Evolutionary conservation across 2,888 invertebrate species (phyloP).

Genomic region (Ophonus ardosiacus): DNA sequence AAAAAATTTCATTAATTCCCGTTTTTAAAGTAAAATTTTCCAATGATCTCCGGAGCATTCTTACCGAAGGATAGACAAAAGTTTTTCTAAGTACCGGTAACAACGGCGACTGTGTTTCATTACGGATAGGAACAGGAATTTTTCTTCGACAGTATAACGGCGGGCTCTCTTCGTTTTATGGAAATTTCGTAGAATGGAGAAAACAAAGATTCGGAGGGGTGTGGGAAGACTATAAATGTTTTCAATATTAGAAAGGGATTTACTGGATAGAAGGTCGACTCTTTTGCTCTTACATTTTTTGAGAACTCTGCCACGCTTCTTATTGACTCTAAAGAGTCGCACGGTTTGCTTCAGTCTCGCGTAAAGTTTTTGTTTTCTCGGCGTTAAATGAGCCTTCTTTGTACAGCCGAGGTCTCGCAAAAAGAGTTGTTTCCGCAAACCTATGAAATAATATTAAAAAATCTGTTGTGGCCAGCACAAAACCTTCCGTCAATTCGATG

Average conservation of each 20-base stretch:
- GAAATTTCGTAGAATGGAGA: background rate
- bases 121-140: background rate
- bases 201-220: background rate
- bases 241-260: background rate
- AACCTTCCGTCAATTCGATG: too few species aligned
- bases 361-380: background rate
- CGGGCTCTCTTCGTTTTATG: background rate
- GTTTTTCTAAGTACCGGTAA: constrained; percentile 1
- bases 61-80: background rate
- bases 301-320: background rate
- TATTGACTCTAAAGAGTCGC: background rate
- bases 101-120: too few species aligned
- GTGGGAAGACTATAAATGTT: constrained; percentile 1
- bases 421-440: too few species aligned
- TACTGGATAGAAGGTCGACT: background rate
- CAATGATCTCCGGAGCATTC: background rate
- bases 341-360: background rate
- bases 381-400: background rate
- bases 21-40: background rate
- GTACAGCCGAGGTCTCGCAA: too few species aligned
- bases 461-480: too few species aligned
- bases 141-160: background rate
- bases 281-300: background rate
- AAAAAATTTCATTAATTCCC: background rate
- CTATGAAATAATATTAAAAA: too few species aligned